Evolutionary conservation across 2,113 vertebrate species (phyloP).

Genomic region (Neolamprologus kungweensis): DNA sequence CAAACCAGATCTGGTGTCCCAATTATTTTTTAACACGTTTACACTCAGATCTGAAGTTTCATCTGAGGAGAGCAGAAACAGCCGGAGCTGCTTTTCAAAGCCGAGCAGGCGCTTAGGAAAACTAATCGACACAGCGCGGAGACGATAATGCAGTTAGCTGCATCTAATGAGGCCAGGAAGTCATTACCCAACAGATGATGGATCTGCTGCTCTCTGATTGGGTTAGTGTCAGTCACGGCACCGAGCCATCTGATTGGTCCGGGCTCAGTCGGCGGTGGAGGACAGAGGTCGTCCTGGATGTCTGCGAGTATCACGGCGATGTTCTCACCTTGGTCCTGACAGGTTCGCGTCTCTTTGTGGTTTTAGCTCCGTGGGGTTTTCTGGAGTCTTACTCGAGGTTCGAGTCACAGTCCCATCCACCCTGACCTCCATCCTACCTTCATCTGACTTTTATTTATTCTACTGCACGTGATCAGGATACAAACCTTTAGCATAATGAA

Average conservation of each 20-base stretch:
- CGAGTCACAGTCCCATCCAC: neutral
- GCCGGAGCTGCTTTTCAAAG: slow-evolving; percentile 14
- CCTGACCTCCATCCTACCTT: neutral
- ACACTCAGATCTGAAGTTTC: neutral
- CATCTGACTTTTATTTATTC: neutral
- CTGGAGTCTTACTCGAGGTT: neutral
- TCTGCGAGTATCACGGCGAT: neutral
- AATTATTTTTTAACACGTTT: neutral
- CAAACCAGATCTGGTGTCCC: neutral
- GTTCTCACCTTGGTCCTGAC: neutral
- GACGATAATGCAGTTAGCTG: neutral
- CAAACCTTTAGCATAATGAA: neutral
- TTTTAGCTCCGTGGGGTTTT: neutral
- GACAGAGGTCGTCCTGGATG: neutral
- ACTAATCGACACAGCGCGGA: neutral
- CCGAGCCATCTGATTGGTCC: neutral
- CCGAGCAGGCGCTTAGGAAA: slow-evolving; percentile 16
- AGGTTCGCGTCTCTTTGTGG: neutral
- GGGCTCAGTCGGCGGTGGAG: neutral
- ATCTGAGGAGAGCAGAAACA: neutral
- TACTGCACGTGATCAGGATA: neutral
- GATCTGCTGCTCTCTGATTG: slow-evolving; percentile 1
- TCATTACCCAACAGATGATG: neutral
- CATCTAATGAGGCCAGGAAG: slow-evolving; percentile 26
- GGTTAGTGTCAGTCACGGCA: neutral